These are phyloP conservation scores for Girardinus metallicus DNA, from an alignment of 2,797 vertebrate genomes.

Conservation along the genomic window DNA sequence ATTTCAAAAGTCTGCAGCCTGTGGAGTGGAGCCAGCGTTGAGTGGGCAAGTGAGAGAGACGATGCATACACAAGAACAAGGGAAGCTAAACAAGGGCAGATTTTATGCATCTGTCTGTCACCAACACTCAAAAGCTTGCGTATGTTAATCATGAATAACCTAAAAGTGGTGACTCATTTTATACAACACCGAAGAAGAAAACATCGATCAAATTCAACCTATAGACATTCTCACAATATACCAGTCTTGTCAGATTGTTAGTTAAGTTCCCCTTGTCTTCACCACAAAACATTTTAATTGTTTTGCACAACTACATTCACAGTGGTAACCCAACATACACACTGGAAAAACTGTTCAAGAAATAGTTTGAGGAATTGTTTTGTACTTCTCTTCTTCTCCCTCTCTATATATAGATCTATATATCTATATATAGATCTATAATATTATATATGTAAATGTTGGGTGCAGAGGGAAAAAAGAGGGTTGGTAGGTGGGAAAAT, in stretches of 20 bases:
- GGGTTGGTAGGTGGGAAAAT: neutral
- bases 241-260: neutral
- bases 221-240: neutral
- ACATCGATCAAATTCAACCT: neutral
- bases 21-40: slow-evolving; percentile 47
- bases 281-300: neutral
- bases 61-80: slow-evolving; percentile 13
- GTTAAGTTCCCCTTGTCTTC: neutral
- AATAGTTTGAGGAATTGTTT: neutral
- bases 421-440: too few species aligned
- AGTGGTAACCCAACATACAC: neutral
- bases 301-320: neutral
- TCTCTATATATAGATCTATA: too few species aligned
- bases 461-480: neutral
- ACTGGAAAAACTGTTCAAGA: neutral
- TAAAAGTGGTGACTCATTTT: slow-evolving; percentile 22
- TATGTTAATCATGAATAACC: slow-evolving; percentile 18
- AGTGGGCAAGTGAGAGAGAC: slow-evolving; percentile 25
- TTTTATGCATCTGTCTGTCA: slow-evolving; percentile 10
- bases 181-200: slow-evolving; percentile 11
- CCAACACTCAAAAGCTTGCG: slow-evolving; percentile 1
- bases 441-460: too few species aligned
- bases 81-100: slow-evolving; percentile 30
- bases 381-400: neutral
- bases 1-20: slow-evolving; percentile 62